Evolutionary conservation across 2,888 invertebrate genomes (phyloP), one percentile per base, ranked within the genome.

Genomic region (Tupiocoris notatus): DNA sequence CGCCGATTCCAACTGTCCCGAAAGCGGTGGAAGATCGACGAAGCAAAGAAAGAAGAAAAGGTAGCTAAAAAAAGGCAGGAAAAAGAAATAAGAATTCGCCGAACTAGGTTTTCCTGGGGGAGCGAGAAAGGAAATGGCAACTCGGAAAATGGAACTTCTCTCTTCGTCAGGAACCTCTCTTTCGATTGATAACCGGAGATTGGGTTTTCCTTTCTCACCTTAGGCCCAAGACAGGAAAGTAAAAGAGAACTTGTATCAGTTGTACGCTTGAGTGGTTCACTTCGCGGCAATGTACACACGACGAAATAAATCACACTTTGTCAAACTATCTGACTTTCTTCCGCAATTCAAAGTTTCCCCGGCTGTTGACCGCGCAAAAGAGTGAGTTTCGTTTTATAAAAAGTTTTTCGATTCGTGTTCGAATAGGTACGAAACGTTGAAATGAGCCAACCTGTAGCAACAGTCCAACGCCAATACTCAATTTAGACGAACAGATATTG

Each of bases 181-280:
- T 65, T 65, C 65, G 65, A 65, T 65, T 65, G 65, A 65, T 65
- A 24, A 65, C 65, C 65, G 65, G 39, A 65, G 65, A 65, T 65
- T 65, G 65, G 39, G 65, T 65, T 39, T 39, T 25, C 65, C 25
- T 24, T 65, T 20, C 25, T 25, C 23, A 24, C 65, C 25, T 64
- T 25, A 18, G 18, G 9, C 23, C 25, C 6, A 39, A 12, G 12
- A 39, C 3, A 12, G 39, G 12, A 39, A 39, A 39, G 6, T 39
- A 39, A 7, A 39, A 39, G 12, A 12, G 39, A 39, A 39, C 39
- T 39, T 39, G 39, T 39, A 39, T 39, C 39, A 39, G 39, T 39
- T 39, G 39, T 39, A 12, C 39, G 12, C 6, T 39, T 12, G 39
- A 39, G 39, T 39, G 39, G 12, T 7, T 39, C 39, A n/a, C n/a